A percentile compares a stretch with the other conserved stretches of the same genome.
Conservation (phyloP, 2,797 vertebrate genomes). For the Danio aesculapii region DNA sequence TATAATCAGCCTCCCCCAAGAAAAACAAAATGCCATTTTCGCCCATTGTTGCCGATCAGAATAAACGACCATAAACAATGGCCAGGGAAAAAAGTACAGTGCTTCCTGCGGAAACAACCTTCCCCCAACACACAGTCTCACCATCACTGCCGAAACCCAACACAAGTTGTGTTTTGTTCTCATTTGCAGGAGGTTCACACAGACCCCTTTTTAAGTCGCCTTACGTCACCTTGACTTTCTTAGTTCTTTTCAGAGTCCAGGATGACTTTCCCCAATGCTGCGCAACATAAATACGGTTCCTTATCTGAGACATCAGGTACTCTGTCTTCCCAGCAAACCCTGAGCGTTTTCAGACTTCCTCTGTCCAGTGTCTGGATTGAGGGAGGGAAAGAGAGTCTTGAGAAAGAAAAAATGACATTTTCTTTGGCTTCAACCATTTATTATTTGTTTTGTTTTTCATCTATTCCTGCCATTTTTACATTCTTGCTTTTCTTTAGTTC, state of each 20-base stretch:
- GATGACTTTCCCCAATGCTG: conserved; percentile 72
- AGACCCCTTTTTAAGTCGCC: conserved; percentile 68
- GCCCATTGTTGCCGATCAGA: conserved; percentile 79
- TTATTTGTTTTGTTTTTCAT: conserved; percentile 84
- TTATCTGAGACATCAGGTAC: conserved; percentile 70
- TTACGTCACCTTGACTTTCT: conserved; percentile 68
- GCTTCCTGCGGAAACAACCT: conserved; percentile 74
- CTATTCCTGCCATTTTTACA: conserved; percentile 91
- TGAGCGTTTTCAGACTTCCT: conserved; percentile 5
- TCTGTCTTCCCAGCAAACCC: conserved; percentile 15
- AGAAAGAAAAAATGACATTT: conserved; percentile 40
- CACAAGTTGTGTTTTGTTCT: conserved; percentile 67
- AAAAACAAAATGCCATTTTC: conserved; percentile 78
- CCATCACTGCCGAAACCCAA: conserved; percentile 40
- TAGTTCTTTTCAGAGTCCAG: conserved; percentile 69
- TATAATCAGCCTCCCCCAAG: conserved; percentile 68
- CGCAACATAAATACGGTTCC: conserved; percentile 73
- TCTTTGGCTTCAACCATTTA: conserved; percentile 75
- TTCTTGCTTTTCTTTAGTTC: conserved; percentile 79
- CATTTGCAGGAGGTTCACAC: conserved; percentile 55
- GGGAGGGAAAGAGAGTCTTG: conserved; percentile 22
- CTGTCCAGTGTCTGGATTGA: not conserved
- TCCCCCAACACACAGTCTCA: conserved; percentile 30
- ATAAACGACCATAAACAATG: conserved; percentile 76
- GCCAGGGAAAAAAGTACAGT: conserved; percentile 62